phyloP scores from a whole-genome alignment of 2,113 vertebrate species.

The Ophiodon elongatus region DNA sequence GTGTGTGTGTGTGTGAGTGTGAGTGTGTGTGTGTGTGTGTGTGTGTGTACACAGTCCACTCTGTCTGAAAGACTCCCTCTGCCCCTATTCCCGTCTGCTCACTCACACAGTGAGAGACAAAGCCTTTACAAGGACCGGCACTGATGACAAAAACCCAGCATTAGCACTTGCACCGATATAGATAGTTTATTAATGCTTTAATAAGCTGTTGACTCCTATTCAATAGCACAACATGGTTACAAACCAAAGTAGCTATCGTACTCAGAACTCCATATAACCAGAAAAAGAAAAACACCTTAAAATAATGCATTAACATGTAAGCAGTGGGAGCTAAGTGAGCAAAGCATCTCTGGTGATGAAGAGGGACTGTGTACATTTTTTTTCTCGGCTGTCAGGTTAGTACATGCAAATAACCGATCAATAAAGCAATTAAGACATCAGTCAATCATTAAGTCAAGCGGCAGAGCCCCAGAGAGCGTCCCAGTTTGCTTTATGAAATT shows the following conservation, averaged over 20 bases:
- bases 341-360: constrained; percentile 53
- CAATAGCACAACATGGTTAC: constrained; percentile 25
- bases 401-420: constrained; percentile 77
- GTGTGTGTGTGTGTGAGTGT: constrained; percentile 40
- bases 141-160: constrained; percentile 52
- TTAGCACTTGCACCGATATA: constrained; percentile 47
- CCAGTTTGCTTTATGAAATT: constrained; percentile 53
- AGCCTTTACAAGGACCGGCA: constrained; percentile 53
- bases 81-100: constrained; percentile 61
- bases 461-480: constrained; percentile 55
- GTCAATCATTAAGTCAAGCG: constrained; percentile 64
- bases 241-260: background rate
- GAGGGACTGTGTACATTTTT: constrained; percentile 35
- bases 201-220: constrained; percentile 36
- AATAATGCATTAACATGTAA: constrained; percentile 8
- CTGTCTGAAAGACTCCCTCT: constrained; percentile 72
- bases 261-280: background rate
- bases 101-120: constrained; percentile 59
- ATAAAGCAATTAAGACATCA: constrained; percentile 72
- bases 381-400: constrained; percentile 46
- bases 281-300: constrained; percentile 9
- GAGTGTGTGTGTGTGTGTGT: constrained; percentile 56
- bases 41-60: constrained; percentile 53
- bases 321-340: constrained; percentile 37
- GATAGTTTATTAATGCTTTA: constrained; percentile 41